phyloP scores from a whole-genome alignment of 2,113 vertebrate species.

The Eretmochelys imbricata region DNA sequence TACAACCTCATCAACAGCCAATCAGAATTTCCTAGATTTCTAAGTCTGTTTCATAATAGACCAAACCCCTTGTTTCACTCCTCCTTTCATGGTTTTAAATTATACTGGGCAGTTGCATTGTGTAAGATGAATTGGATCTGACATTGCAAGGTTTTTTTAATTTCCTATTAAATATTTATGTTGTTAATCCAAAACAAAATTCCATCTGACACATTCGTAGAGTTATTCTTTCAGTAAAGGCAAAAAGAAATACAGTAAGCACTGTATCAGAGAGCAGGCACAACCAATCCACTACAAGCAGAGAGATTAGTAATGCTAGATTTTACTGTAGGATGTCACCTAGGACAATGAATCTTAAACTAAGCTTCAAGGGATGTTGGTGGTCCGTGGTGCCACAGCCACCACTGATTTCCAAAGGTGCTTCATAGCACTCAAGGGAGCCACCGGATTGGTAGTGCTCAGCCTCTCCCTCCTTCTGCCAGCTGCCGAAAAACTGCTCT shows the following conservation, averaged over 20 bases:
- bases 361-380: not conserved
- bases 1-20: not conserved
- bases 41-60: not conserved
- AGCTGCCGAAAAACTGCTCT: not conserved
- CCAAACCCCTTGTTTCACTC: not conserved
- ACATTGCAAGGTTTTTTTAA: not conserved
- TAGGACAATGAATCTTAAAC: not conserved
- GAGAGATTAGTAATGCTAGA: fast-evolving
- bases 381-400: not conserved
- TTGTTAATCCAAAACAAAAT: not conserved
- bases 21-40: not conserved
- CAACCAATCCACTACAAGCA: not conserved
- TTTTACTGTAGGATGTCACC: not conserved
- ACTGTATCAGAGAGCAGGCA: not conserved
- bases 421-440: not conserved
- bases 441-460: not conserved
- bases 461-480: fast-evolving
- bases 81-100: not conserved
- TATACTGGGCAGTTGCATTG: not conserved
- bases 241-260: not conserved
- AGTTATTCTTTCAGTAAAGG: not conserved
- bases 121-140: not conserved
- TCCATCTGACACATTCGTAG: not conserved
- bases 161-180: not conserved
- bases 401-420: not conserved